Percentiles rank a stretch among this genome's conserved stretches.
These are phyloP conservation scores for Melanotaenia trifasciata DNA, from an alignment of 2,797 vertebrate species.

Conservation along the genomic window DNA sequence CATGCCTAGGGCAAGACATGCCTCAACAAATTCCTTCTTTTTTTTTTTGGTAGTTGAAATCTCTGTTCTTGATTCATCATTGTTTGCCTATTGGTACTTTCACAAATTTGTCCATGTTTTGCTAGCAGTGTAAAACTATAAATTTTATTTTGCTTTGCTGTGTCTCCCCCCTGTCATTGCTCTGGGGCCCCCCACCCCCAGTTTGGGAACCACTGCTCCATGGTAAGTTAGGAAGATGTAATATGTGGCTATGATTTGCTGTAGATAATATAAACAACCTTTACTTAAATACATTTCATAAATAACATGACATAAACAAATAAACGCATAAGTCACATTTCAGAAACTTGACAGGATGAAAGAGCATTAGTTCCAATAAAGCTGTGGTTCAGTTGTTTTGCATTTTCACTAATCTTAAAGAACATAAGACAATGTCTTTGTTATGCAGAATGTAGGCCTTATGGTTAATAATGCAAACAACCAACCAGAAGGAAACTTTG, in stretches of 20 bases:
- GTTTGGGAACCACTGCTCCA: background rate
- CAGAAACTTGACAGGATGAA: background rate
- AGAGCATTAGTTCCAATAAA: background rate
- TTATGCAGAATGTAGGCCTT: conserved; percentile 16
- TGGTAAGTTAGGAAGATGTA: background rate
- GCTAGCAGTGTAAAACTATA: too few species aligned
- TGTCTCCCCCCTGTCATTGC: too few species aligned
- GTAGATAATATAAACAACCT: background rate
- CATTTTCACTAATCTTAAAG: conserved; percentile 1
- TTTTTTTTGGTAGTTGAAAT: too few species aligned
- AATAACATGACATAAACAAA: background rate
- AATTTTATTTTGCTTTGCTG: too few species aligned
- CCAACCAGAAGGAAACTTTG: conserved; percentile 34
- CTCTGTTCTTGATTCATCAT: too few species aligned
- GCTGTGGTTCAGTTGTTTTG: background rate
- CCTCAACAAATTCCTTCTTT: too few species aligned
- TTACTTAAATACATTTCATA: background rate
- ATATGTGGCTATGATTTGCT: background rate
- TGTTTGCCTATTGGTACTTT: too few species aligned
- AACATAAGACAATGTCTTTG: conserved; percentile 2
- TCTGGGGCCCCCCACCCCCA: too few species aligned
- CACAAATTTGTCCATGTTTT: too few species aligned
- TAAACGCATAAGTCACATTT: background rate
- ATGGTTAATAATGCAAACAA: conserved; percentile 28
- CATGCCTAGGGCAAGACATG: too few species aligned